These are phyloP conservation scores for Galerucella nymphaeae DNA, from an alignment of 2,888 invertebrate genomes.

Conservation along the genomic window DNA sequence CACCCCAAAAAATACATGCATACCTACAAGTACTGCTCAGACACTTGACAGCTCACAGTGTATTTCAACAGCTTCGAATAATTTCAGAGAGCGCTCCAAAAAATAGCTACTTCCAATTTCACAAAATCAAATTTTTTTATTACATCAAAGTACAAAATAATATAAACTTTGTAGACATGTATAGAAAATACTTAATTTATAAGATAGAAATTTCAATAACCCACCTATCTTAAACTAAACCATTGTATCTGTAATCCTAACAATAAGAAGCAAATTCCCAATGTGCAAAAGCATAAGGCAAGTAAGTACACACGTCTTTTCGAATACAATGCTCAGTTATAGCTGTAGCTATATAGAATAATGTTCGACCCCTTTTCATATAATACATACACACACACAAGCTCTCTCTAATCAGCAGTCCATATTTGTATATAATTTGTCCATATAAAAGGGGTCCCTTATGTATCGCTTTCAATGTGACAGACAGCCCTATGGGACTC, in stretches of 20 bases:
- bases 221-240: conserved; percentile 24
- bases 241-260: conserved; percentile 19
- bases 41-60: too few relatives aligned
- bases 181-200: not conserved
- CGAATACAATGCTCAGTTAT: conserved; percentile 24
- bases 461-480: conserved; percentile 64
- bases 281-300: conserved; percentile 39
- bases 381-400: conserved; percentile 16
- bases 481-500: conserved; percentile 58
- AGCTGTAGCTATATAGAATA: conserved; percentile 15
- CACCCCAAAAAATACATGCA: too few relatives aligned
- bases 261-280: conserved; percentile 35
- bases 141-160: too few relatives aligned
- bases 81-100: too few relatives aligned
- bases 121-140: too few relatives aligned
- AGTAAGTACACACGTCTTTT: conserved; percentile 23
- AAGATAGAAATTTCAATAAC: not conserved
- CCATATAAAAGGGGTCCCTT: conserved; percentile 64
- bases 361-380: conserved; percentile 32
- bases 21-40: too few relatives aligned
- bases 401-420: conserved; percentile 63
- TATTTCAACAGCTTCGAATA: too few relatives aligned
- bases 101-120: too few relatives aligned
- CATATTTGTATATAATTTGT: conserved; percentile 68
- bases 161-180: not conserved